Base-by-base conservation (phyloP, 1,140 invertebrate species). In the Caenorhabditis brenneri region DNA sequence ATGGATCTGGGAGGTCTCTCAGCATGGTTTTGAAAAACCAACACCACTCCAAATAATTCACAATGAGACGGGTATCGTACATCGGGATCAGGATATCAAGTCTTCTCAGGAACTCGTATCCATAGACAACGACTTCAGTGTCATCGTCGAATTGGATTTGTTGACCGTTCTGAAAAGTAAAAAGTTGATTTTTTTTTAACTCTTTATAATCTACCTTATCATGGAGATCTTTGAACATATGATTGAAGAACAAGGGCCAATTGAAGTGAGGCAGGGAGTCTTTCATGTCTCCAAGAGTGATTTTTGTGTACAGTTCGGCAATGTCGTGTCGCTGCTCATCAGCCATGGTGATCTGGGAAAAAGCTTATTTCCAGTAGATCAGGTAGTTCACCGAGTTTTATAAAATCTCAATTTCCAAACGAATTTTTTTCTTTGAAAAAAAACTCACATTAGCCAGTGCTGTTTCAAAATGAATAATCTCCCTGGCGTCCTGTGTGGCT, bases 391-490 rank as follows among this genome's bases (percentile, higher is more conserved):
- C 39, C 7, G n/a, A 80, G 58, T 82, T 29, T 22, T 22, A 19
- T 81, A n/a, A n/a, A n/a, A n/a, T n/a, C n/a, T n/a, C n/a, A n/a
- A n/a, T n/a, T n/a, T n/a, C n/a, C n/a, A n/a, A n/a, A n/a, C n/a
- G n/a, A n/a, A n/a, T n/a, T n/a, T n/a, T n/a, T n/a, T n/a, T n/a
- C n/a, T n/a, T n/a, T 51, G 31, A 33, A 79, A 36, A 0, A 31
- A 53, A 39, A 15, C 48, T 91, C 91, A 94, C 94, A 90, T 94
- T 93, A 2, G 94, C 94, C 39, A 95, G 89, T 84, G 93, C 92
- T 5, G 93, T 95, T 93, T 97, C 96, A 89, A 97, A 96, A 27
- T 93, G 91, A 29, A 97, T 93, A 4, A 97, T 92, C 84, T 95
- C 93, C 6, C 94, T 92, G 6, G 95, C 94, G 82, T 94, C 93